Conservation (phyloP, 2,888 invertebrate genomes). For the Eupeodes luniger region DNA sequence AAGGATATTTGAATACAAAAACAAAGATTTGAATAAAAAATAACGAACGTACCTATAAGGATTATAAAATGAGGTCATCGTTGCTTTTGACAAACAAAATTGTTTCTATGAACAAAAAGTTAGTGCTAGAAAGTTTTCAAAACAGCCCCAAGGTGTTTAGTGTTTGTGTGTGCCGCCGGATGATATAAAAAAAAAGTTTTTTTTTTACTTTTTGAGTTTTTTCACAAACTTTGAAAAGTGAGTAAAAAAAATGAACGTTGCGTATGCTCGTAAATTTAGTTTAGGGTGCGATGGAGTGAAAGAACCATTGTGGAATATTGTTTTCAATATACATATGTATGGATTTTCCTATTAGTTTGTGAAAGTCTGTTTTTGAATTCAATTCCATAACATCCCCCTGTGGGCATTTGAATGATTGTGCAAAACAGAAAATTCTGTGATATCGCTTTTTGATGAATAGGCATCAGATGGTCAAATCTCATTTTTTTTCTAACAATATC, state of each 20-base stretch:
- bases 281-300: background rate
- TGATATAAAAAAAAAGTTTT: constrained; percentile 13
- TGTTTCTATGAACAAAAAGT: constrained; percentile 16
- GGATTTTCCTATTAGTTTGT: too few relatives aligned
- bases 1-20: constrained; percentile 5
- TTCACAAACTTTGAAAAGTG: constrained; percentile 7
- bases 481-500: too few relatives aligned
- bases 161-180: background rate
- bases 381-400: too few relatives aligned
- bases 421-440: too few relatives aligned
- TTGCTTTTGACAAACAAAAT: constrained; percentile 35
- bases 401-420: too few relatives aligned
- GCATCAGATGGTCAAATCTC: too few relatives aligned
- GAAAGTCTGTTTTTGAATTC: too few relatives aligned
- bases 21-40: background rate
- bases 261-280: background rate
- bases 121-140: constrained; percentile 25
- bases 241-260: background rate
- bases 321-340: too few relatives aligned
- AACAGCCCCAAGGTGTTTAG: constrained; percentile 14
- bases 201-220: background rate
- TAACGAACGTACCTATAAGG: background rate
- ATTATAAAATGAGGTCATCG: constrained; percentile 48
- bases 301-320: background rate
- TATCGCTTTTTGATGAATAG: too few relatives aligned